phyloP scores from a whole-genome alignment of 2,888 invertebrate species.

The Aspidiotus destructor region DNA sequence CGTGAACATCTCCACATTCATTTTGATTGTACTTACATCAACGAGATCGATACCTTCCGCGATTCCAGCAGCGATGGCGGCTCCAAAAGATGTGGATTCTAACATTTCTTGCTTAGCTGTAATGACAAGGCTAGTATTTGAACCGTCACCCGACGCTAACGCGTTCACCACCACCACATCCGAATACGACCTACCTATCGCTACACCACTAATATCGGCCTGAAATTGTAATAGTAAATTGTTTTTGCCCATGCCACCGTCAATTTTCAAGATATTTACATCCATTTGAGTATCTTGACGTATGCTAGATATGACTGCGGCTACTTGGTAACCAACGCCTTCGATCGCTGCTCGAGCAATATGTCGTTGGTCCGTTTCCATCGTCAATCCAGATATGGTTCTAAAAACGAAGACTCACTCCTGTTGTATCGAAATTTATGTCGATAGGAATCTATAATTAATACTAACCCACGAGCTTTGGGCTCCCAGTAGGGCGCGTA shows the following conservation, averaged over 20 bases:
- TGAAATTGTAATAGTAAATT: conserved; percentile 89
- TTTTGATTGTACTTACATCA: conserved; percentile 45
- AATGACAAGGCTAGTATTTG: no score
- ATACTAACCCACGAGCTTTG: conserved; percentile 77
- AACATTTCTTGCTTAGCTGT: conserved; percentile 49
- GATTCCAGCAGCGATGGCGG: conserved; percentile 80
- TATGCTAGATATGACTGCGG: conserved; percentile 90
- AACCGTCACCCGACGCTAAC: not conserved
- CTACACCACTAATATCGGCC: conserved; percentile 84
- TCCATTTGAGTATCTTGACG: conserved; percentile 80
- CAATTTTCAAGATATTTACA: conserved; percentile 73
- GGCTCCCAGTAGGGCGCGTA: conserved; percentile 98
- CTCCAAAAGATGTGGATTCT: conserved; percentile 92
- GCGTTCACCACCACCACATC: conserved; percentile 6
- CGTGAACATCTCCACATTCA: conserved; percentile 52
- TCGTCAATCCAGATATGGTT: conserved; percentile 85
- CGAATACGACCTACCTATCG: conserved; percentile 60
- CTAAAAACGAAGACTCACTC: conserved; percentile 45
- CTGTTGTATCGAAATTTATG: no score
- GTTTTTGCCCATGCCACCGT: conserved; percentile 87
- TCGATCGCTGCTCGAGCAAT: conserved; percentile 89
- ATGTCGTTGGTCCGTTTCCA: conserved; percentile 85
- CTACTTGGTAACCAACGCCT: conserved; percentile 92
- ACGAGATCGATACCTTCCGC: conserved; percentile 56
- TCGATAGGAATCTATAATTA: not conserved